Base-by-base conservation (phyloP, 2,797 vertebrate genomes). In the Amazona ochrocephala region DNA sequence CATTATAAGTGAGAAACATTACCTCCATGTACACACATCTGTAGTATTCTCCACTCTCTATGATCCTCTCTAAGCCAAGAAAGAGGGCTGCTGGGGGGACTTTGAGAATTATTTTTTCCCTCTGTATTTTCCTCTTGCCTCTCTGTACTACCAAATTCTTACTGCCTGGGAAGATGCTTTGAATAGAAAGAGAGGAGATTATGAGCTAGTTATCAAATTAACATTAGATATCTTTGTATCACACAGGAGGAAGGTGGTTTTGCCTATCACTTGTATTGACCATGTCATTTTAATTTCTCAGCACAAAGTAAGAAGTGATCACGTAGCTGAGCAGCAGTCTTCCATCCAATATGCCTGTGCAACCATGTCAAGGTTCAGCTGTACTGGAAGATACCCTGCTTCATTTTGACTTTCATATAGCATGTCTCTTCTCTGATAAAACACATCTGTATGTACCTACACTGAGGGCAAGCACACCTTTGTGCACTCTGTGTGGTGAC, bases 261-360 rank as follows among this genome's bases (percentile, higher is more conserved):
- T 83, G 26, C 45, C 34, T 24, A 30, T 58, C 34, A 10, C 17
- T 77, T 68, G 26, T 58, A 50, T 26, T 29, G 19, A 47, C n/a
- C 37, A 48, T 77, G 72, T 65, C 9, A 50, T 80, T 93, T 92
- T 87, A 91, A 74, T 93, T 83, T 67, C 51, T 92, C 68, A 58
- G 53, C 53, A 32, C 0, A 11, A 74, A 54, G n/a, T 66, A 76
- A 73, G n/a, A 74, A 83, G 37, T 6, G 29, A 60, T 79, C 37
- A 26, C 18, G n/a, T 14, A 3, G 1, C 42, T 70, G 89, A 96
- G 64, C 88, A 73, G 74, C 78, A 94, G 68, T 17, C 73, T 85
- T 58, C 30, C 45, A 86, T 75, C 67, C n/a, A 93, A 82, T 94
- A 41, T 20, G 9, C 3, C 18, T 50, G 13, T 54, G 51, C 0